phyloP scores from a whole-genome alignment of 2,888 invertebrate genomes.

The Mechanitis mazaeus region DNA sequence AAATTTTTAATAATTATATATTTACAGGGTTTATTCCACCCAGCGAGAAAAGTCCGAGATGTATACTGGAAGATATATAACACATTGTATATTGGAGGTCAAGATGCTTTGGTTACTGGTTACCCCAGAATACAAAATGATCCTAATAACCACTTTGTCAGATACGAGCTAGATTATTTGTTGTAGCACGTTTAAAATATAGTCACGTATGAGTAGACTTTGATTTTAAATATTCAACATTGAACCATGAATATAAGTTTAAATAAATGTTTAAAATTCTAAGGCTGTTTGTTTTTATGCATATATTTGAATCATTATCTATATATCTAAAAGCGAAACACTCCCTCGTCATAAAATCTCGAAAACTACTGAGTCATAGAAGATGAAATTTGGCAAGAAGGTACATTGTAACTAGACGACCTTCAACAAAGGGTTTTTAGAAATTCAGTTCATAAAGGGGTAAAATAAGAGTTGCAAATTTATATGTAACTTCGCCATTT shows the following conservation, averaged over 20 bases:
- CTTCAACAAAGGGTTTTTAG: too few species aligned
- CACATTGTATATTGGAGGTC: slow-evolving; percentile 98
- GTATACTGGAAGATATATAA: slow-evolving; percentile 99
- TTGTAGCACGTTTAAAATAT: slow-evolving; percentile 75
- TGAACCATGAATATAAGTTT: background rate
- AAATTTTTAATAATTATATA: background rate
- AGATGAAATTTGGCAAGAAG: too few species aligned
- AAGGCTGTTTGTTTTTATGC: background rate
- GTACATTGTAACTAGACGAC: too few species aligned
- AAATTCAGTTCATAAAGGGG: too few species aligned
- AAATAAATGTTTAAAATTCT: slow-evolving; percentile 5
- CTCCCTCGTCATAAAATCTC: too few species aligned
- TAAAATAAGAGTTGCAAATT: too few species aligned
- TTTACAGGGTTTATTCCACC: slow-evolving; percentile 95
- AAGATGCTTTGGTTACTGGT: slow-evolving; percentile 97
- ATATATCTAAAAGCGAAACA: too few species aligned
- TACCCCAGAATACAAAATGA: slow-evolving; percentile 98
- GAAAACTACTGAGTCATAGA: too few species aligned
- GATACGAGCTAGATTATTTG: slow-evolving; percentile 96
- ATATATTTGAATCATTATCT: too few species aligned
- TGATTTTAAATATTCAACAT: slow-evolving; percentile 27
- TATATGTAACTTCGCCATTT: too few species aligned
- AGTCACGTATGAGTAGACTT: slow-evolving; percentile 24
- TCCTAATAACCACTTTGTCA: slow-evolving; percentile 93
- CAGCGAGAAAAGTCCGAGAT: slow-evolving; percentile 98